Percentiles rank a stretch among this genome's conserved stretches.
Evolutionary conservation across 2,888 invertebrate species (phyloP).

Genomic region (Orthosia gothica): DNA sequence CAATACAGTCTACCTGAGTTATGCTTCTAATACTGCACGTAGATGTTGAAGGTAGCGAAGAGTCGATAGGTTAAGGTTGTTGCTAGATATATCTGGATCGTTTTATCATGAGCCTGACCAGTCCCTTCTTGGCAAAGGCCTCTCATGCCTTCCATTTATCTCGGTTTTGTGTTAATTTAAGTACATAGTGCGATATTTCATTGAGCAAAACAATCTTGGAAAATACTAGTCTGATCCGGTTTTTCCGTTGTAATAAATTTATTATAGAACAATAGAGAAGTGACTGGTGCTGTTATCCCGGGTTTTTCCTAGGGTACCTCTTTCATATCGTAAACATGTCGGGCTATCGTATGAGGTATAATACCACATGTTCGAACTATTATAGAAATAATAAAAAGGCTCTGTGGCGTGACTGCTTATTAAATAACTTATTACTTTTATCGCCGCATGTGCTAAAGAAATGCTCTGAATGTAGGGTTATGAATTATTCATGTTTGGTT

Average conservation of each 20-base stretch:
- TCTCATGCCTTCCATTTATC: no score
- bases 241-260: neutral
- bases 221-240: neutral
- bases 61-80: neutral
- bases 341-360: neutral
- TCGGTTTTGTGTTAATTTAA: neutral
- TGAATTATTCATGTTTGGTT: constrained; percentile 30
- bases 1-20: neutral
- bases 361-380: constrained; percentile 16
- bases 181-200: neutral
- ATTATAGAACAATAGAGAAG: neutral
- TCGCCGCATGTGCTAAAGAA: constrained; percentile 28
- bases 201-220: neutral
- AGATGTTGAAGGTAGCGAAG: neutral
- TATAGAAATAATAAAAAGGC: constrained; percentile 21
- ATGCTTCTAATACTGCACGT: neutral
- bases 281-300: neutral
- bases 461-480: constrained; percentile 21
- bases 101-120: no score
- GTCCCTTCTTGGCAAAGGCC: no score
- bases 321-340: neutral
- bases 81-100: neutral
- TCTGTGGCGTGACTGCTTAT: constrained; percentile 36
- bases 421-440: constrained; percentile 36
- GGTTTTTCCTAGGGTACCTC: constrained; percentile 4